These are phyloP conservation scores for Diplolepis rosae DNA, from an alignment of 2,888 invertebrate genomes.

Conservation along the genomic window DNA sequence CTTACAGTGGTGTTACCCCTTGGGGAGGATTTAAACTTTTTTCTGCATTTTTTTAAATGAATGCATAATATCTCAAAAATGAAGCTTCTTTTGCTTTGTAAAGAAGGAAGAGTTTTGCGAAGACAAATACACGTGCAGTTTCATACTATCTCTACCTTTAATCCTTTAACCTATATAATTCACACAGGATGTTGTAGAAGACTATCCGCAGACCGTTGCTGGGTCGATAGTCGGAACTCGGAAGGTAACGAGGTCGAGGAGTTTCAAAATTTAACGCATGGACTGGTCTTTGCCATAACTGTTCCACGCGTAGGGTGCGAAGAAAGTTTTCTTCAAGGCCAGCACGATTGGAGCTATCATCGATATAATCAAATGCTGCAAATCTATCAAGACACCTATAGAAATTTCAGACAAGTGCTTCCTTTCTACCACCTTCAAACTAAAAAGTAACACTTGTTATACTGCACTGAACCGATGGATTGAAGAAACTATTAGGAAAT, in stretches of 20 bases:
- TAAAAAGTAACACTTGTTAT: too few relatives aligned
- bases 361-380: not conserved
- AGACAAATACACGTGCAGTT: too few relatives aligned
- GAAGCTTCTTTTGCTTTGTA: too few relatives aligned
- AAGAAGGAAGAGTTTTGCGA: too few relatives aligned
- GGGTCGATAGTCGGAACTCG: not conserved
- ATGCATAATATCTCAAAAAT: too few relatives aligned
- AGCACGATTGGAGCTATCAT: constrained; percentile 38
- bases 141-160: not conserved
- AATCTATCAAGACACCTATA: not conserved
- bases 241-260: constrained; percentile 10
- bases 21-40: too few relatives aligned
- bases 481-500: not conserved
- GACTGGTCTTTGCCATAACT: constrained; percentile 2
- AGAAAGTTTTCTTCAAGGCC: constrained; percentile 63
- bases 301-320: constrained; percentile 51
- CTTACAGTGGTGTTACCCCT: too few relatives aligned
- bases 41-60: too few relatives aligned
- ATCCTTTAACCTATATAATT: not conserved
- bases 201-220: not conserved
- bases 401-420: not conserved
- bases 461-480: too few relatives aligned
- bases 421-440: too few relatives aligned
- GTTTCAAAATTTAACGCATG: constrained; percentile 30
- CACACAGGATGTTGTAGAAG: not conserved